These are phyloP conservation scores for Pygocentrus nattereri DNA, from an alignment of 2,797 vertebrate species.

Conservation along the genomic window DNA sequence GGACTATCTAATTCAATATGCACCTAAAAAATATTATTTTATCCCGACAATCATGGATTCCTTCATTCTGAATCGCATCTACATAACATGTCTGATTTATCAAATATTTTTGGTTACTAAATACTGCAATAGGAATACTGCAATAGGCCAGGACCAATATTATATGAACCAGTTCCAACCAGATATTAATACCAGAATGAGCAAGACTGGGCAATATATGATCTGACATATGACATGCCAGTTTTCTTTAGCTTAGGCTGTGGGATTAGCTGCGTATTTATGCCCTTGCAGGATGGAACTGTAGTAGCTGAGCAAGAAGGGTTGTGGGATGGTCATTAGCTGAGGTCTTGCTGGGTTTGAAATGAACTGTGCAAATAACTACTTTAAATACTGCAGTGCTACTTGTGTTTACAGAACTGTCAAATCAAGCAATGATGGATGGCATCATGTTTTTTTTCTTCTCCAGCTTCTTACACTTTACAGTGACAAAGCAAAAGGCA, in stretches of 20 bases:
- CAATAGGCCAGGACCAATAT: too few species aligned
- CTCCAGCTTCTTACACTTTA: background rate
- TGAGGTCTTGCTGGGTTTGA: slow-evolving; percentile 20
- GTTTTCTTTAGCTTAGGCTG: slow-evolving; percentile 14
- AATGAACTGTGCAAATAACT: slow-evolving; percentile 41
- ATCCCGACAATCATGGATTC: too few species aligned
- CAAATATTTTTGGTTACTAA: too few species aligned
- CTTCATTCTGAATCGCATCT: too few species aligned
- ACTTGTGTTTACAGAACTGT: background rate
- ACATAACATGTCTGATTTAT: too few species aligned
- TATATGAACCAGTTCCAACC: too few species aligned
- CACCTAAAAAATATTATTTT: too few species aligned
- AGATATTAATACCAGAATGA: background rate
- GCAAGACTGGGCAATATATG: background rate
- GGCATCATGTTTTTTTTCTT: slow-evolving; percentile 8
- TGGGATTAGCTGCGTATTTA: slow-evolving; percentile 23
- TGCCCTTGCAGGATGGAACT: slow-evolving; percentile 16
- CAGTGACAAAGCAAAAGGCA: too few species aligned
- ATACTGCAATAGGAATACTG: too few species aligned
- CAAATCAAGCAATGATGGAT: background rate
- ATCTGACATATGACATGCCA: background rate
- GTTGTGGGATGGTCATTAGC: slow-evolving; percentile 29
- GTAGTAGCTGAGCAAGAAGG: background rate
- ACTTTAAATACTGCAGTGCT: background rate
- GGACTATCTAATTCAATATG: too few species aligned